A percentile compares a stretch with the other conserved stretches of the same genome.
Conservation (phyloP, 2,113 vertebrate species). For the Antennarius striatus region DNA sequence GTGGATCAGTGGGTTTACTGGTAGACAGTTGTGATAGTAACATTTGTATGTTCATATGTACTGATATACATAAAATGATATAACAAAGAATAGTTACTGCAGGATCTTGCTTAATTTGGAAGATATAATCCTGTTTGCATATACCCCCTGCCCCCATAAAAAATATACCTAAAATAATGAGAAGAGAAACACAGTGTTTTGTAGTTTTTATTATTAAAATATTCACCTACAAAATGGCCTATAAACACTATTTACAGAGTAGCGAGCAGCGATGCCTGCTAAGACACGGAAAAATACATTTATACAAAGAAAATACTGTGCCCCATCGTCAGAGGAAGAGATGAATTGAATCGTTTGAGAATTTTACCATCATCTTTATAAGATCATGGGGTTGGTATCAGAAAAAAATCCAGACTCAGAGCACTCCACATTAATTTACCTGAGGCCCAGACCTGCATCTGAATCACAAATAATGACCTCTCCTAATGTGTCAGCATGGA, state of each 20-base stretch:
- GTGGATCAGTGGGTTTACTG: background rate
- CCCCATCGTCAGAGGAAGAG: conserved; percentile 46
- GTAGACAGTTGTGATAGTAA: background rate
- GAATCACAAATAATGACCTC: conserved; percentile 52
- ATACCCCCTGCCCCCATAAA: too few relatives aligned
- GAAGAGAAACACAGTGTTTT: conserved; percentile 56
- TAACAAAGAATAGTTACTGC: too few relatives aligned
- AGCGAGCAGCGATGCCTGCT: conserved; percentile 68
- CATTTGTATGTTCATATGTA: too few relatives aligned
- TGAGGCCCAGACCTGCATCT: conserved; percentile 76
- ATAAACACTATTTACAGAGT: conserved; percentile 84
- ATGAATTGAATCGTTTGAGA: conserved; percentile 36
- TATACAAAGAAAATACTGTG: conserved; percentile 64
- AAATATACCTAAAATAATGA: too few relatives aligned
- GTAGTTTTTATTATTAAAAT: conserved; percentile 86
- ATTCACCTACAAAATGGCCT: conserved; percentile 84
- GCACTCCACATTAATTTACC: conserved; percentile 67
- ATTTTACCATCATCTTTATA: conserved; percentile 38
- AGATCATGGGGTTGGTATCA: conserved; percentile 18
- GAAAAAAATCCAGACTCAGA: conserved; percentile 21
- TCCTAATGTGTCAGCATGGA: conserved; percentile 68
- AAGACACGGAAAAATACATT: conserved; percentile 62
- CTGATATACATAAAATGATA: too few relatives aligned
- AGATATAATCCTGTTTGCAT: too few relatives aligned
- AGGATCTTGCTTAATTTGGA: too few relatives aligned